Conservation (phyloP, 2,888 invertebrate species). For the Agrypnus murinus region DNA sequence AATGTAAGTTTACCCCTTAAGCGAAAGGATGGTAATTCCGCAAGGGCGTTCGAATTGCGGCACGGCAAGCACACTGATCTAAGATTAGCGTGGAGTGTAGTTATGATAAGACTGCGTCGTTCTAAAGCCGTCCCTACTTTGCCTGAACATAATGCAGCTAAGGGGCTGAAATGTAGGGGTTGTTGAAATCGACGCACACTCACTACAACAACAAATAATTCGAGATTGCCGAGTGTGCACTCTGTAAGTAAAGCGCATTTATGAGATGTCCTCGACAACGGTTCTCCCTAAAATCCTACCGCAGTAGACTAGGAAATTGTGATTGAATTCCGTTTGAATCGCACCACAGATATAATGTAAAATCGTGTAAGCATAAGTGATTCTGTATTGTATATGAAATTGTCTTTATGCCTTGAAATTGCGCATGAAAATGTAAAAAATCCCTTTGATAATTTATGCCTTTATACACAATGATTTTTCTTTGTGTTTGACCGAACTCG, state of each 20-base stretch:
- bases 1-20: slow-evolving; percentile 29
- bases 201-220: slow-evolving; percentile 49
- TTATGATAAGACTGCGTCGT: slow-evolving; percentile 49
- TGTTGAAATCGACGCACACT: slow-evolving; percentile 38
- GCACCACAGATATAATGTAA: slow-evolving; percentile 25
- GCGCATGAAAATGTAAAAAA: slow-evolving; percentile 18
- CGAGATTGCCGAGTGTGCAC: slow-evolving; percentile 42
- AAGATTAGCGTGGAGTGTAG: slow-evolving; percentile 48
- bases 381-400: slow-evolving; percentile 24
- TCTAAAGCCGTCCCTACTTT: slow-evolving; percentile 40
- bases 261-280: slow-evolving; percentile 33
- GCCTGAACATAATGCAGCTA: slow-evolving; percentile 41
- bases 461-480: slow-evolving; percentile 16
- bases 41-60: slow-evolving; percentile 38
- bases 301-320: slow-evolving; percentile 30
- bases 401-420: slow-evolving; percentile 23
- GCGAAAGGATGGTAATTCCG: slow-evolving; percentile 35
- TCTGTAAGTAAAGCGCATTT: slow-evolving; percentile 40
- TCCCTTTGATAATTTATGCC: slow-evolving; percentile 27
- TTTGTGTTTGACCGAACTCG: slow-evolving; percentile 21
- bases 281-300: slow-evolving; percentile 25
- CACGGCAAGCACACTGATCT: slow-evolving; percentile 40
- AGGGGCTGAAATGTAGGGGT: slow-evolving; percentile 35
- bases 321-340: slow-evolving; percentile 40
- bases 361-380: slow-evolving; percentile 32